Conservation (phyloP, 2,113 vertebrate species). For the Setophaga kirtlandii region DNA sequence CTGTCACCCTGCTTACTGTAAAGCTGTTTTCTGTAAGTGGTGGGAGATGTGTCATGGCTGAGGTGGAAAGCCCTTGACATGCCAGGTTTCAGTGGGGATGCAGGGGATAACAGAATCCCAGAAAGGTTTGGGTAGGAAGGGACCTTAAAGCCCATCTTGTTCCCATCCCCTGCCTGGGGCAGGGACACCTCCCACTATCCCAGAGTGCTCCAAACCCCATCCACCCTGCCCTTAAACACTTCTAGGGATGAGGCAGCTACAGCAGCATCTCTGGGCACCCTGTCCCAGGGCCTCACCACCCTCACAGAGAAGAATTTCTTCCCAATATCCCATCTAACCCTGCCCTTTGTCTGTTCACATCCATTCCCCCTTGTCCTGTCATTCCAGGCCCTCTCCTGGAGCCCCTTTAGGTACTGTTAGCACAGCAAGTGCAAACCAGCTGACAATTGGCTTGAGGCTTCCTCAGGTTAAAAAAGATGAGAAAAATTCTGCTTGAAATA, state of each 20-base stretch:
- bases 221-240: fast-evolving
- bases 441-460: not conserved
- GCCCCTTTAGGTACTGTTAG: not conserved
- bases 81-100: fast-evolving
- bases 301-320: not conserved
- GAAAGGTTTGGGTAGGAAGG: not conserved
- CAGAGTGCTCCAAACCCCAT: fast-evolving
- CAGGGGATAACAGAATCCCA: not conserved
- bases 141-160: not conserved
- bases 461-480: not conserved
- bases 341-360: not conserved
- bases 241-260: not conserved
- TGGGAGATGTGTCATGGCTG: not conserved
- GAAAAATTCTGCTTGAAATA: not conserved
- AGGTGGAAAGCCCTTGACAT: not conserved
- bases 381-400: fast-evolving
- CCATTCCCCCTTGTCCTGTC: not conserved
- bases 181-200: not conserved
- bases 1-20: not conserved
- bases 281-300: not conserved
- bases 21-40: not conserved
- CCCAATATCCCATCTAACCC: not conserved
- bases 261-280: not conserved
- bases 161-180: not conserved
- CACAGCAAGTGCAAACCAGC: not conserved